Evolutionary conservation across 1,140 invertebrate species (phyloP), one percentile per base, ranked within the genome.

Genomic region (Brachionus asplanchnoidis): DNA sequence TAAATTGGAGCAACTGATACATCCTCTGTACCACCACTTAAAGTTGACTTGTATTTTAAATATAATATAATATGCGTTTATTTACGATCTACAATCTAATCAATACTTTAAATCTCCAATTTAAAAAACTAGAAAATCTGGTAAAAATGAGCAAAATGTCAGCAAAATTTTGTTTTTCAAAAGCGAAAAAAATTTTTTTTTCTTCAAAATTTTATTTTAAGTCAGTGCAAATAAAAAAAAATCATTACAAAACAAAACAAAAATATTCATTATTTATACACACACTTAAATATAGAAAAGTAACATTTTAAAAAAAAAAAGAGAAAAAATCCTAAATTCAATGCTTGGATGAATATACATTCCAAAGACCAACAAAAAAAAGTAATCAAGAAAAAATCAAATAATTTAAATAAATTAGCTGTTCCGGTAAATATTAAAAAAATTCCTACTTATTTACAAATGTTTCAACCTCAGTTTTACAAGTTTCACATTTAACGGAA

Each of bases 401-500:
- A 46, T 46, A 46, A 46, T 46, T 46, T 40, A 73, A 73, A 73
- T 73, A 73, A 73, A 73, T 68, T 17, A 77, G 73, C 40, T 46
- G 40, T 17, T 77, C 17, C 40, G 40, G 17, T 50, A 23, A 50
- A 77, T 20, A 14, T 75, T 14, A 1, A 46, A 50, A 77, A 77
- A 23, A 26, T 12, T 77, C 87, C 86, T 36, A 0, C 32, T 36
- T 7, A 90, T 87, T 90, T 90, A 86, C 89, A 90, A 1, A 87
- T 88, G 75, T 88, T 77, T 91, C 89, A 2, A 90, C 88, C 79
- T 87, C 86, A 28, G 88, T 88, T 66, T 88, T 88, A 84, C 91
- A 91, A 8, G 88, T 88, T 78, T 89, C 87, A 86, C 91, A 91
- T 60, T 89, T 88, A 1, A 91, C 91, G 66, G 88, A 88, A 86